Conservation (phyloP, 2,888 invertebrate species). For the Crematogaster levior region DNA sequence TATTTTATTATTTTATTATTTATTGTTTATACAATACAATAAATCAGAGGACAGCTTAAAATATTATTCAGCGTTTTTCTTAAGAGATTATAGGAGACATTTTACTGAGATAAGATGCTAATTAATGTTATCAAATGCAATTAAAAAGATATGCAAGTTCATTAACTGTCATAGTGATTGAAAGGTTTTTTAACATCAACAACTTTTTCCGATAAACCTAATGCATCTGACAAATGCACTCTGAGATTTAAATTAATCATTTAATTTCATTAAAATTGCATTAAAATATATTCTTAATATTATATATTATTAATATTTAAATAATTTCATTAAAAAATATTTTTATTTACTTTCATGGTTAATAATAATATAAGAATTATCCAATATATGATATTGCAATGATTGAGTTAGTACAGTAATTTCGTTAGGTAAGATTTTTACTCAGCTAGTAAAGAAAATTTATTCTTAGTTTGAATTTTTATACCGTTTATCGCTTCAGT, state of each 20-base stretch:
- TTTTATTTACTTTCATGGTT: too few relatives aligned
- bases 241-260: not conserved
- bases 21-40: not conserved
- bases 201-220: not conserved
- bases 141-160: conserved; percentile 15
- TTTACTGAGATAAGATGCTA: not conserved
- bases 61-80: not conserved
- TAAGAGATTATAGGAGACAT: not conserved
- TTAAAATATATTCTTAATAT: too few relatives aligned
- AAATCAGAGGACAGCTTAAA: not conserved
- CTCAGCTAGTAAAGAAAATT: not conserved
- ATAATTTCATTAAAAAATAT: too few relatives aligned
- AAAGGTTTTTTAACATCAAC: not conserved
- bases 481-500: not conserved
- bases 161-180: conserved; percentile 20
- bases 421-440: not conserved
- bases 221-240: not conserved
- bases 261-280: too few relatives aligned
- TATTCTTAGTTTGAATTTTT: not conserved
- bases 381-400: not conserved
- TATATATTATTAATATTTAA: too few relatives aligned
- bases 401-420: not conserved
- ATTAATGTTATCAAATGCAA: conserved; percentile 6
- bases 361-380: not conserved
- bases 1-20: too few relatives aligned